Percentiles rank a stretch among this genome's conserved stretches.
Conservation (phyloP, 2,888 invertebrate genomes). For the Megamerina dolium region DNA sequence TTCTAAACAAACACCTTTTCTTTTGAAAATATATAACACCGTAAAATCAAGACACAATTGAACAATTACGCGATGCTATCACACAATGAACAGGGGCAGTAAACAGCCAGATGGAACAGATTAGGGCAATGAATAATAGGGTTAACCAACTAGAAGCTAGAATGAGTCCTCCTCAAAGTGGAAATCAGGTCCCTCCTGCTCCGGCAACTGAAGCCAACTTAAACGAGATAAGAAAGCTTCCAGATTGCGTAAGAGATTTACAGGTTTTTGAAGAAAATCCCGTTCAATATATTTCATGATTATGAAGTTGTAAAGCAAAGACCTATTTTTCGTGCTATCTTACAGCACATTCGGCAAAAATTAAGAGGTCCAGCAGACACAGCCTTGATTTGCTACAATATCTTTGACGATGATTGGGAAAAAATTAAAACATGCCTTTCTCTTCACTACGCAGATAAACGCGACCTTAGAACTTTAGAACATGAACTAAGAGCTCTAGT, state of each 20-base stretch:
- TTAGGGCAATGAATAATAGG: background rate
- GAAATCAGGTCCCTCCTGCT: background rate
- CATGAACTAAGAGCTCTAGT: conserved; percentile 15
- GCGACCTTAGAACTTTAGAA: conserved; percentile 19
- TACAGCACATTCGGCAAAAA: conserved; percentile 14
- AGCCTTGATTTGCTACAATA: too few relatives aligned
- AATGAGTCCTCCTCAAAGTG: background rate
- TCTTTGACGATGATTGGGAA: conserved; percentile 17
- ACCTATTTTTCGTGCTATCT: conserved; percentile 18
- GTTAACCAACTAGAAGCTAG: background rate
- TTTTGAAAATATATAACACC: too few relatives aligned
- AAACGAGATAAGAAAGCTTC: background rate
- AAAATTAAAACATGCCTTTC: conserved; percentile 20
- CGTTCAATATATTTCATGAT: background rate
- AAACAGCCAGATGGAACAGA: background rate
- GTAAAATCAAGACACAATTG: background rate
- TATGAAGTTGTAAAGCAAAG: conserved; percentile 3
- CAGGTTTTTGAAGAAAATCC: conserved; percentile 5
- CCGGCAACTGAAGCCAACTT: background rate
- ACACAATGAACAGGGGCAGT: background rate
- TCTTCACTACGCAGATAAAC: conserved; percentile 24
- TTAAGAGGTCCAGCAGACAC: conserved; percentile 14
- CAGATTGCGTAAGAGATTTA: conserved; percentile 3
- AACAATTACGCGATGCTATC: background rate
- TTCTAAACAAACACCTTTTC: too few relatives aligned